phyloP scores from a whole-genome alignment of 2,888 invertebrate species.

The Sinelater perroti region DNA sequence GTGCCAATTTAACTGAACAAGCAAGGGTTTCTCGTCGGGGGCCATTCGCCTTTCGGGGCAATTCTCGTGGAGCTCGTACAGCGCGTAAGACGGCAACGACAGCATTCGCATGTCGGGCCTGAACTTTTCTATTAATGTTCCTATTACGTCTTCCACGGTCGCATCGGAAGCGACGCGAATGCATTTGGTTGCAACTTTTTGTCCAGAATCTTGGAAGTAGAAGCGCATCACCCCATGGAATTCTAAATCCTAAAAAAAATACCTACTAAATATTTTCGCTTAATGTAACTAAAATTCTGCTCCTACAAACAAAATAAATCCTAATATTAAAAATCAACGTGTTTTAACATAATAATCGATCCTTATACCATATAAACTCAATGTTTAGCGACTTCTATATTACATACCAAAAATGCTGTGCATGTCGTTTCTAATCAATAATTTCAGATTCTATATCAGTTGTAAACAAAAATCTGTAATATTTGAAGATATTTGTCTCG shows the following conservation, averaged over 20 bases:
- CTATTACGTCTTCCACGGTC: slow-evolving; percentile 94
- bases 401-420: too few relatives aligned
- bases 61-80: slow-evolving; percentile 74
- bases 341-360: too few relatives aligned
- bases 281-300: too few relatives aligned
- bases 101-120: slow-evolving; percentile 99
- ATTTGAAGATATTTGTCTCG: too few relatives aligned
- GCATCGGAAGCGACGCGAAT: slow-evolving; percentile 97
- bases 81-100: slow-evolving; percentile 76
- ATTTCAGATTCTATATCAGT: too few relatives aligned
- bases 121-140: slow-evolving; percentile 97
- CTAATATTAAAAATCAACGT: too few relatives aligned
- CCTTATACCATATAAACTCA: too few relatives aligned
- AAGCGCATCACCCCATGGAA: slow-evolving; percentile 99
- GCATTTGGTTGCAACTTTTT: slow-evolving; percentile 99
- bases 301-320: too few relatives aligned
- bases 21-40: slow-evolving; percentile 91
- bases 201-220: slow-evolving; percentile 98
- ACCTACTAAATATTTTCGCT: too few relatives aligned
- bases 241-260: slow-evolving; percentile 82
- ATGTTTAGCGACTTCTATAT: too few relatives aligned
- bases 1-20: slow-evolving; percentile 99
- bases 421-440: too few relatives aligned
- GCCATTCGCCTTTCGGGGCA: slow-evolving; percentile 87
- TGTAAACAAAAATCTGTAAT: too few relatives aligned